Evolutionary conservation across 2,113 vertebrate genomes (phyloP), one percentile per base, ranked within the genome.

Genomic region (Bos indicus): DNA sequence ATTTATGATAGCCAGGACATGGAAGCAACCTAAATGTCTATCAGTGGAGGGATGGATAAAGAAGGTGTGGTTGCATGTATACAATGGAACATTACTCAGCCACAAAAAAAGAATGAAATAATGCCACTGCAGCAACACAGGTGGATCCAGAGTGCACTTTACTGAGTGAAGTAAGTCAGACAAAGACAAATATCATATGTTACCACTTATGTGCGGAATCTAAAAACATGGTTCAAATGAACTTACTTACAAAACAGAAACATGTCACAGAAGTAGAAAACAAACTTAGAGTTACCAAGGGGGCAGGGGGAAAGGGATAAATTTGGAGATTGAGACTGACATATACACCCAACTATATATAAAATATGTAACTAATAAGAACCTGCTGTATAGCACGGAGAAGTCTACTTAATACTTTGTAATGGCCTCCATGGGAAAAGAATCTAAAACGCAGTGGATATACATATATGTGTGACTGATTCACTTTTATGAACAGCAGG

Each of bases 191-290:
- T 1, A 3, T 30, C 46, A 30, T 17, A 48, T 11, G 77, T 10
- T 2, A 30, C 3, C 46, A 6, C 78, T 33, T 19, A 11, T 2
- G 21, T 0, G 2, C 2, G 2, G 1, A 81, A 51, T 51, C 46
- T 81, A 51, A 81, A 81, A 3, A 2, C 28, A 52, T 2, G 9
- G 46, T 33, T 33, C 46, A 81, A 2, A 33, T 80, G 77, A 33
- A 19, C 77, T 48, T 11, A 6, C 16, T 33, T 6, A 33, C 8
- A 51, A 51, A 80, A 33, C 15, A 51, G 77, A 80, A 17, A 17
- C 2, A 12, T 10, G 46, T 51, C 46, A 81, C 16, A 81, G 78
- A 33, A 30, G 28, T 6, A 80, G 46, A 6, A 51, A 81, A 51
- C 16, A 51, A 6, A 51, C 28, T 51, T 51, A 33, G 0, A 17